phyloP scores from a whole-genome alignment of 2,113 vertebrate species.

The Octodon degus region DNA sequence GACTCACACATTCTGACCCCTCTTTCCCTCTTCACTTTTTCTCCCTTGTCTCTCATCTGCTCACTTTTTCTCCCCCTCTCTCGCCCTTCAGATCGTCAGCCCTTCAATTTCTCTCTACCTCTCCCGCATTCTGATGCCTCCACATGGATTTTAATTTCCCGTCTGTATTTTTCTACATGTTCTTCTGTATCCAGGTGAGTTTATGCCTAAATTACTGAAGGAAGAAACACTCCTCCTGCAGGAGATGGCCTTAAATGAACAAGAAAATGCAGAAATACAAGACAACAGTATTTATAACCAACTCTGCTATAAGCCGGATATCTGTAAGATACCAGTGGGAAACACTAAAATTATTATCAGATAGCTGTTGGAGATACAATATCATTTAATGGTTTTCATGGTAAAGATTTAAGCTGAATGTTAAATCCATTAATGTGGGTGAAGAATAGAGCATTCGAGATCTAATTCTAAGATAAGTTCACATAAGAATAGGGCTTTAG shows the following conservation, averaged over 20 bases:
- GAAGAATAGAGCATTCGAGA: background rate
- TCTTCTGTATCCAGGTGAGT: background rate
- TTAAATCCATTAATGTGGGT: background rate
- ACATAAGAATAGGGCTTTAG: background rate
- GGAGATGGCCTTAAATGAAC: background rate
- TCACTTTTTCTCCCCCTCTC: background rate
- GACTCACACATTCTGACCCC: background rate
- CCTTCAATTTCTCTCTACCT: background rate
- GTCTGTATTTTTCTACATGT: background rate
- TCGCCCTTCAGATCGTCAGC: background rate
- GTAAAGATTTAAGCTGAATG: background rate
- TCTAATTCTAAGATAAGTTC: background rate
- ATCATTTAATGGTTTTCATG: background rate
- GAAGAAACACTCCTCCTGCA: background rate
- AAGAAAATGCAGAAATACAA: background rate
- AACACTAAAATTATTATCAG: background rate
- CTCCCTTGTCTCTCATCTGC: background rate
- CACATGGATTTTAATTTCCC: background rate
- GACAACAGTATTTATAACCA: background rate
- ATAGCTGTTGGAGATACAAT: background rate
- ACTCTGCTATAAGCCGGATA: background rate
- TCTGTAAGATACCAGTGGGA: background rate
- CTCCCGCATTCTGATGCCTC: background rate
- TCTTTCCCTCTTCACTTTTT: background rate
- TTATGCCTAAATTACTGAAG: background rate